phyloP scores from a whole-genome alignment of 2,797 vertebrate species.

The Synaphobranchus kaupii region DNA sequence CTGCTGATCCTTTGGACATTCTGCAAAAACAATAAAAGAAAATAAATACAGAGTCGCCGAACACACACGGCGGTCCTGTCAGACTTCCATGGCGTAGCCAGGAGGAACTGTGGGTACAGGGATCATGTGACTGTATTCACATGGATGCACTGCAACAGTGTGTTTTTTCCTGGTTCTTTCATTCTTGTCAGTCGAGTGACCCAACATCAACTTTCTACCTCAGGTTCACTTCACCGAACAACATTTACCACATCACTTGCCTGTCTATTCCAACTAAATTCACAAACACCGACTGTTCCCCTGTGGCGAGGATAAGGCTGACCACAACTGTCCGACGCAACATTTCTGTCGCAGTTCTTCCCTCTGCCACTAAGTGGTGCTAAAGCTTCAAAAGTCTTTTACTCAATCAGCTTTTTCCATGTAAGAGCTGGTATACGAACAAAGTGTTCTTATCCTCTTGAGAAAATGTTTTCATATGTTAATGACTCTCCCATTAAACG shows the following conservation, averaged over 20 bases:
- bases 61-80: neutral
- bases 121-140: neutral
- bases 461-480: constrained; percentile 23
- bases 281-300: neutral
- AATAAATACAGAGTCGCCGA: constrained; percentile 37
- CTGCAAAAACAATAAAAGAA: constrained; percentile 68
- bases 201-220: neutral
- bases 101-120: neutral
- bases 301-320: neutral
- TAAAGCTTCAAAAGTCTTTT: constrained; percentile 49
- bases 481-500: constrained; percentile 1
- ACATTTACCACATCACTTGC: neutral
- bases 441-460: constrained; percentile 3
- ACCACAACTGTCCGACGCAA: neutral
- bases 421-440: neutral
- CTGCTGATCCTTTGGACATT: constrained; percentile 94
- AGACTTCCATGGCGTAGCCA: neutral
- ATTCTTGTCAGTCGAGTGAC: neutral
- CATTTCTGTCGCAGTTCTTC: constrained; percentile 30
- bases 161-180: too few relatives aligned
- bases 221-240: constrained; percentile 7
- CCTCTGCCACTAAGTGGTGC: constrained; percentile 60
- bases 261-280: neutral
- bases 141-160: neutral
- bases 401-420: neutral